Evolutionary conservation across 2,113 vertebrate genomes (phyloP), one percentile per base, ranked within the genome.

Genomic region (Acanthochromis polyacanthus): DNA sequence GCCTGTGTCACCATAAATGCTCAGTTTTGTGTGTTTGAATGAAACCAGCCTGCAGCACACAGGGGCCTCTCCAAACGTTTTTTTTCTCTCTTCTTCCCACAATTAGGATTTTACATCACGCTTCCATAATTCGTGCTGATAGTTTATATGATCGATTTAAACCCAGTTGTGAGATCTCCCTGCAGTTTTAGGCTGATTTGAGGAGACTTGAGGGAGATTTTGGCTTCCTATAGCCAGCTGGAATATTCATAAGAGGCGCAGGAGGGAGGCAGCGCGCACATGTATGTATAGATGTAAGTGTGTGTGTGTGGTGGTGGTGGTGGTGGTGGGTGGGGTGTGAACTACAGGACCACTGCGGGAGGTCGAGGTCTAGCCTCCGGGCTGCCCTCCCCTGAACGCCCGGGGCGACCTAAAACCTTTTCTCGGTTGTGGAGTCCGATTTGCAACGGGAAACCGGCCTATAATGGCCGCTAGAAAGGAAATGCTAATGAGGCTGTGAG

Each of bases 401-500:
- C 75, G 76, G 82, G 84, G 89, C 87, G 71, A 90, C 88, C 89
- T 78, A 85, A 92, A 91, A 88, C 83, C 86, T 87, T 91, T 90
- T 89, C 90, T 82, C 85, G 87, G 71, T 88, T 83, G 83, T 90
- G 84, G 88, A 89, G 90, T 88, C 88, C 91, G 91, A 94, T 94
- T 94, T 93, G 91, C 91, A 93, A 93, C 92, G 91, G 92, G 90
- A 95, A 93, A 92, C 87, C 68, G 75, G 58, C 80, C 85, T 74
- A 92, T 91, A 94, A 94, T 92, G 90, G 89, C 81, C 82, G 83
- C 66, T 68, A 92, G 92, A 91, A 94, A 94, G 86, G 83, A 87
- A 90, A 95, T 95, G 94, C 90, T 89, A 94, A 95, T 95, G 86
- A 91, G 85, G 61, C 78, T 45, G 73, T 22, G 81, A 78, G 87